These are phyloP conservation scores for Lepetodrilus schrolli DNA, from an alignment of 2,888 invertebrate species.

Conservation along the genomic window DNA sequence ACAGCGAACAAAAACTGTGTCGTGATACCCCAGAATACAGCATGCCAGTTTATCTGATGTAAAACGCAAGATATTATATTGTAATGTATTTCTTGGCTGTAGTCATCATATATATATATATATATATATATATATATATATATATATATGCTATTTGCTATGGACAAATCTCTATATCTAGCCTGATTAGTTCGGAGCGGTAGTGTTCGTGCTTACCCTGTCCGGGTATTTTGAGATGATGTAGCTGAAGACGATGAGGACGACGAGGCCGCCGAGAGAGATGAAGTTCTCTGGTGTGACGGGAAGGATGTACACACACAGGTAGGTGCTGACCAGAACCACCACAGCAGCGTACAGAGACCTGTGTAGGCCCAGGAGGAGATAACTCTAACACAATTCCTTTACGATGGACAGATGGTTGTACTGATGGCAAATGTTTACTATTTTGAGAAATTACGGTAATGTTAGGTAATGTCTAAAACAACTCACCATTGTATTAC, in stretches of 20 bases:
- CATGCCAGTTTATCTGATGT: conserved; percentile 79
- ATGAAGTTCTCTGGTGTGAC: conserved; percentile 44
- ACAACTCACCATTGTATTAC: conserved; percentile 40
- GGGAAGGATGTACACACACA: conserved; percentile 40
- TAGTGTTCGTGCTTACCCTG: no score
- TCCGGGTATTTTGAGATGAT: conserved; percentile 38
- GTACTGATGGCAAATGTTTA: background rate
- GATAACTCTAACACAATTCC: no score
- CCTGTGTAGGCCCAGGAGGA: no score
- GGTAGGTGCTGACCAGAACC: conserved; percentile 40
- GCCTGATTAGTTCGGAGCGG: no score
- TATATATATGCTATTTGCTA: no score
- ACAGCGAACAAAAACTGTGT: conserved; percentile 85
- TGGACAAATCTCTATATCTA: no score
- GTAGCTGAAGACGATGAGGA: conserved; percentile 37
- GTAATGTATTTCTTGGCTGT: no score
- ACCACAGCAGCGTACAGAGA: conserved; percentile 39
- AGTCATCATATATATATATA: no score
- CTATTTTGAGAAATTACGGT: background rate
- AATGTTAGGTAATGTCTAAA: background rate
- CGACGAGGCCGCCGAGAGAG: conserved; percentile 44
- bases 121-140: no score
- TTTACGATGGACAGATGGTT: background rate
- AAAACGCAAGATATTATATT: conserved; percentile 11
- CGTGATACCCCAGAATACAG: conserved; percentile 85